Conservation (phyloP, 2,888 invertebrate genomes). For the Shargacucullia verbasci region DNA sequence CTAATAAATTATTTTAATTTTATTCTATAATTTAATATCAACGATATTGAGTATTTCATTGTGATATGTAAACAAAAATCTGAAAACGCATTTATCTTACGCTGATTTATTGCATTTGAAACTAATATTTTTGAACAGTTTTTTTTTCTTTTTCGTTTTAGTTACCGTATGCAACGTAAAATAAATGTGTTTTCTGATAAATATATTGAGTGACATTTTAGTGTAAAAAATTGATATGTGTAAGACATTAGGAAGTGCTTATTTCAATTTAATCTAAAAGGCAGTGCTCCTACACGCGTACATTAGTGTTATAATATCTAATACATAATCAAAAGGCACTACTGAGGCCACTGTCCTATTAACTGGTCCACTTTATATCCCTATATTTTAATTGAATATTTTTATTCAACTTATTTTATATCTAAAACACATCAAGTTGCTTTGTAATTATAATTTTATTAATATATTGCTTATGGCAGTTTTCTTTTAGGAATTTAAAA, state of each 20-base stretch:
- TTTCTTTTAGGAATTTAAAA: slow-evolving; percentile 15
- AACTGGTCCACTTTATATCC: slow-evolving; percentile 80
- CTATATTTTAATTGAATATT: slow-evolving; percentile 39
- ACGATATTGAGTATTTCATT: slow-evolving; percentile 5
- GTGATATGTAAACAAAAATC: slow-evolving; percentile 38
- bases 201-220: slow-evolving; percentile 17
- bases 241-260: slow-evolving; percentile 52
- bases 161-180: not conserved
- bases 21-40: slow-evolving; percentile 18
- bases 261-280: slow-evolving; percentile 59
- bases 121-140: not conserved
- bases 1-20: too few species aligned
- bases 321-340: slow-evolving; percentile 82
- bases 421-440: slow-evolving; percentile 38
- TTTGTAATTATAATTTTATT: slow-evolving; percentile 35
- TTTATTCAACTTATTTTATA: slow-evolving; percentile 2
- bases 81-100: slow-evolving; percentile 25
- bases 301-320: slow-evolving; percentile 61
- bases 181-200: slow-evolving; percentile 24
- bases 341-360: slow-evolving; percentile 85
- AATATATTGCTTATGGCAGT: slow-evolving; percentile 41
- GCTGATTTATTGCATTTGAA: not conserved
- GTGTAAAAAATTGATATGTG: slow-evolving; percentile 57
- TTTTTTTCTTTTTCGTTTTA: too few species aligned
- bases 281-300: slow-evolving; percentile 72